Percentiles rank a stretch among this genome's conserved stretches.
phyloP scores from a whole-genome alignment of 2,888 invertebrate species.

The Sinopyrophorus schimmeli region DNA sequence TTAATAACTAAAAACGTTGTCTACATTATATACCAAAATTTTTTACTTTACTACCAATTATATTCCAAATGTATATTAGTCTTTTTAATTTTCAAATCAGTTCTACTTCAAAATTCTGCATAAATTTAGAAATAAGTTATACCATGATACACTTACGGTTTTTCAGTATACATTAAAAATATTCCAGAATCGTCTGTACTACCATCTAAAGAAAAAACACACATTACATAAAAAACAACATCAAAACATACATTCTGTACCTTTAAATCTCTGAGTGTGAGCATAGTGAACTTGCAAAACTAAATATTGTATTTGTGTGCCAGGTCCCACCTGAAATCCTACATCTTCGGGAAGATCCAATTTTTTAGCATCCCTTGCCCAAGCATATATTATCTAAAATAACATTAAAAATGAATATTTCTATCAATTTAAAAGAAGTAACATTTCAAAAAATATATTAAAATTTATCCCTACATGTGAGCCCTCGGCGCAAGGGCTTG shows the following conservation, averaged over 20 bases:
- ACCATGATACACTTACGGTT: slow-evolving; percentile 64
- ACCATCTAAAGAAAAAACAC: slow-evolving; percentile 67
- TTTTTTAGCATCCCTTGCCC: slow-evolving; percentile 90
- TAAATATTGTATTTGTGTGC: slow-evolving; percentile 81
- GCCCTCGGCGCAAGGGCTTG: slow-evolving; percentile 75
- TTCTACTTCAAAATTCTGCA: too few relatives aligned
- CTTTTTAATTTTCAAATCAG: too few relatives aligned
- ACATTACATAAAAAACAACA: too few relatives aligned
- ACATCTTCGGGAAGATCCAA: slow-evolving; percentile 81
- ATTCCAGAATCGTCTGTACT: slow-evolving; percentile 85
- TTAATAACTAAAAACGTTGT: too few relatives aligned
- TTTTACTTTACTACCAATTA: too few relatives aligned
- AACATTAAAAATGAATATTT: neutral
- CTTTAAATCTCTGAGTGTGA: slow-evolving; percentile 34
- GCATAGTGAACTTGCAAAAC: slow-evolving; percentile 80
- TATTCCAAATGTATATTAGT: too few relatives aligned
- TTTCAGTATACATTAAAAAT: slow-evolving; percentile 74
- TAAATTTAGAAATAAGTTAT: too few relatives aligned
- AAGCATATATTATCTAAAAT: slow-evolving; percentile 86
- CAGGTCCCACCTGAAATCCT: slow-evolving; percentile 88
- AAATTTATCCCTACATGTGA: slow-evolving; percentile 62
- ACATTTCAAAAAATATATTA: too few relatives aligned
- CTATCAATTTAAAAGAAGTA: neutral
- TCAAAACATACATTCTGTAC: slow-evolving; percentile 11
- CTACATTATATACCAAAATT: too few relatives aligned